phyloP scores from a whole-genome alignment of 2,888 invertebrate genomes.

The Aphidius colemani region DNA sequence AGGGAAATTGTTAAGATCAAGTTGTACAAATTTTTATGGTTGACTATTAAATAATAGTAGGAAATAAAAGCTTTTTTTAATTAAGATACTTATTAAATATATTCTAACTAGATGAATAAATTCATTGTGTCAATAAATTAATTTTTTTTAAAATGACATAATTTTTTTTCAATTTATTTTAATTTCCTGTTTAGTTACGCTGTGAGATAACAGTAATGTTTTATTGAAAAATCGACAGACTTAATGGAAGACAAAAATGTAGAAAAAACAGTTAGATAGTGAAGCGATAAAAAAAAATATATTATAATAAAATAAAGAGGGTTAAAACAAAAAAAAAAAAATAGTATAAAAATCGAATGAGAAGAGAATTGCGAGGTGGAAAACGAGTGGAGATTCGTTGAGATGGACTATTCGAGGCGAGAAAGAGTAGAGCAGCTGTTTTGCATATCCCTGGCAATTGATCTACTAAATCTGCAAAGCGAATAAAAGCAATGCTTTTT shows the following conservation, averaged over 20 bases:
- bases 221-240: constrained; percentile 3
- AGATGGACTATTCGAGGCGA: background rate
- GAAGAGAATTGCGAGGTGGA: background rate
- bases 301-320: background rate
- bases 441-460: constrained; percentile 39
- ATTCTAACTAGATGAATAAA: too few species aligned
- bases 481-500: constrained; percentile 14
- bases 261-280: background rate
- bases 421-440: constrained; percentile 25
- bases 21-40: too few species aligned
- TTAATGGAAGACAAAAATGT: too few species aligned
- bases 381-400: background rate
- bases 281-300: background rate
- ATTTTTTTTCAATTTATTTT: background rate
- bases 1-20: too few species aligned
- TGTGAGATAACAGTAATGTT: background rate
- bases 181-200: background rate
- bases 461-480: constrained; percentile 35
- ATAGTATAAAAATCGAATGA: too few species aligned
- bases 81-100: background rate
- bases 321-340: too few species aligned
- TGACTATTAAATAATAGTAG: too few species aligned
- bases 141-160: background rate
- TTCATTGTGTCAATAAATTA: too few species aligned
- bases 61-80: too few species aligned